Evolutionary conservation across 2,888 invertebrate species (phyloP).

Genomic region (Chirona hameri): DNA sequence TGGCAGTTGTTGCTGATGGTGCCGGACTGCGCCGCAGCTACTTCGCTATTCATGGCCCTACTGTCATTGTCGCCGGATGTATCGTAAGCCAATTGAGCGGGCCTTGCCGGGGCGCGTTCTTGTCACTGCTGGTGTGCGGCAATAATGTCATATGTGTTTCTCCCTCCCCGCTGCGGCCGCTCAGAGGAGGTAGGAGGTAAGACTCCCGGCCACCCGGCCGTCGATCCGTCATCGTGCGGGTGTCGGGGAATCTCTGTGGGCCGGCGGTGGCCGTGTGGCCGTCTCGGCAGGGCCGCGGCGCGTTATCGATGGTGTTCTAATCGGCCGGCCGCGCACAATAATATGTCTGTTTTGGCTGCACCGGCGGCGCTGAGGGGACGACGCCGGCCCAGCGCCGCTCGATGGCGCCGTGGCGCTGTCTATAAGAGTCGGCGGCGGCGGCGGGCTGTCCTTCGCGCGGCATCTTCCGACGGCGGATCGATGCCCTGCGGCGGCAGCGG

Average conservation of each 20-base stretch:
- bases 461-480: neutral
- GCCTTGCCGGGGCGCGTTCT: neutral
- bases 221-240: neutral
- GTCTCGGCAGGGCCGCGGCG: slow-evolving; percentile 30
- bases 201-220: neutral
- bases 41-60: no score
- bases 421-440: neutral
- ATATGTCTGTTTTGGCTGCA: neutral
- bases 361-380: neutral
- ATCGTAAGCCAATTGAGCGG: no score
- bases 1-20: no score
- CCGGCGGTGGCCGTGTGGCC: neutral
- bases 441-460: neutral
- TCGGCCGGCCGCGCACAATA: neutral
- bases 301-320: slow-evolving; percentile 7
- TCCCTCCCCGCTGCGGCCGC: neutral
- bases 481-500: neutral
- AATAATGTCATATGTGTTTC: neutral
- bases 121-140: neutral
- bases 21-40: no score
- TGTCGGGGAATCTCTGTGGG: neutral
- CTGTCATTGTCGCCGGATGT: no score
- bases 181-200: neutral
- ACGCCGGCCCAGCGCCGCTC: neutral
- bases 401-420: neutral